phyloP scores from a whole-genome alignment of 2,888 invertebrate genomes.

The Ellobium chinense region DNA sequence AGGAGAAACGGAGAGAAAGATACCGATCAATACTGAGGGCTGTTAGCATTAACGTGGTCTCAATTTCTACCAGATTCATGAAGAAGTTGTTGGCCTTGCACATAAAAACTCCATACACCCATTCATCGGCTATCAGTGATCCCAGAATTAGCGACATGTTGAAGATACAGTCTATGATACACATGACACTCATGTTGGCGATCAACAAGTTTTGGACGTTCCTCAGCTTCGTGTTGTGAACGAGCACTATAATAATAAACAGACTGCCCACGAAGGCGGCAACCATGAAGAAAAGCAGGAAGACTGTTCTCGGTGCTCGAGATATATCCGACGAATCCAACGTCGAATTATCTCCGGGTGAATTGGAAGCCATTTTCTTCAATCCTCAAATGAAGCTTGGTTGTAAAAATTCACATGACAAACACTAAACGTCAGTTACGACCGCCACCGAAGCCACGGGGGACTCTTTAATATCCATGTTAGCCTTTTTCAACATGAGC shows the following conservation, averaged over 20 bases:
- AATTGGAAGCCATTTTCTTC: constrained; percentile 26
- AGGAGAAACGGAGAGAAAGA: constrained; percentile 62
- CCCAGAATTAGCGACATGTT: constrained; percentile 71
- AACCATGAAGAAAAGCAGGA: constrained; percentile 66
- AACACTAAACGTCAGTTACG: too few relatives aligned
- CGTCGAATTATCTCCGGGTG: constrained; percentile 21
- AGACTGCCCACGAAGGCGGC: constrained; percentile 67
- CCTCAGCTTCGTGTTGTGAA: constrained; percentile 61
- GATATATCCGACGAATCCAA: neutral
- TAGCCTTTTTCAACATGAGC: too few relatives aligned
- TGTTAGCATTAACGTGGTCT: constrained; percentile 60
- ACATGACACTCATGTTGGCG: constrained; percentile 64
- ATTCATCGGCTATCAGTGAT: constrained; percentile 60
- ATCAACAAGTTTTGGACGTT: constrained; percentile 63
- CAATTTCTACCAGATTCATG: constrained; percentile 63
- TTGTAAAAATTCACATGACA: too few relatives aligned
- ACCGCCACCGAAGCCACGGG: too few relatives aligned
- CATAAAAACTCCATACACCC: constrained; percentile 62
- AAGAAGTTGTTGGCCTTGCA: constrained; percentile 69
- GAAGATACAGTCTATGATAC: constrained; percentile 66
- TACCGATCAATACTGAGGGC: constrained; percentile 66
- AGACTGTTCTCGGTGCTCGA: constrained; percentile 48
- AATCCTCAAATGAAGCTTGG: too few relatives aligned
- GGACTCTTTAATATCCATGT: too few relatives aligned
- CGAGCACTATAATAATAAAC: constrained; percentile 64